phyloP scores from a whole-genome alignment of 2,888 invertebrate genomes.

The Ichneumon xanthorius region DNA sequence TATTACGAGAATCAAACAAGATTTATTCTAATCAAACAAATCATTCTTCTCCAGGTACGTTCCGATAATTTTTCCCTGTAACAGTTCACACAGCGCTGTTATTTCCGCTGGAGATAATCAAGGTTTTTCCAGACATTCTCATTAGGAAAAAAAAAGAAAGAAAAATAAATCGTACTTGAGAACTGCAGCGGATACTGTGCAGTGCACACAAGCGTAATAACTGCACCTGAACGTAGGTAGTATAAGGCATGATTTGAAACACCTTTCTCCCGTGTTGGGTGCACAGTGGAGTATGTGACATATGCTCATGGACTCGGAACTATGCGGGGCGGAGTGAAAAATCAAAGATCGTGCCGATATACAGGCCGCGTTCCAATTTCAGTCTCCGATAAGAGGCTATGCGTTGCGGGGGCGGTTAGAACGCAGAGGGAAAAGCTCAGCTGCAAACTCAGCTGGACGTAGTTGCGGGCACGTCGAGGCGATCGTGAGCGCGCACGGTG shows the following conservation, averaged over 20 bases:
- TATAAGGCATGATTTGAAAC: constrained; percentile 41
- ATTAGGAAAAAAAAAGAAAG: neutral
- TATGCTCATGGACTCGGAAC: constrained; percentile 18
- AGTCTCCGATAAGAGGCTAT: constrained; percentile 45
- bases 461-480: constrained; percentile 38
- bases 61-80: neutral
- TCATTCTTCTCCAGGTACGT: neutral
- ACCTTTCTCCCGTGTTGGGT: constrained; percentile 57
- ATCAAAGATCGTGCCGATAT: constrained; percentile 61
- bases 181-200: neutral
- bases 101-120: neutral
- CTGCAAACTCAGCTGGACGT: constrained; percentile 40
- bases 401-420: constrained; percentile 23
- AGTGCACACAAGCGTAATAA: neutral
- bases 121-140: constrained; percentile 1
- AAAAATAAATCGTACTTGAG: neutral
- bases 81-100: neutral
- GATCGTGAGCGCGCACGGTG: constrained; percentile 2
- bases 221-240: constrained; percentile 22
- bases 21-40: neutral
- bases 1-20: neutral
- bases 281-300: neutral
- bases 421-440: constrained; percentile 58
- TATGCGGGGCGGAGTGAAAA: constrained; percentile 45
- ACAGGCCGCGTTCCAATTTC: constrained; percentile 64